Evolutionary conservation across 2,113 vertebrate genomes (phyloP).

Genomic region (Saccopteryx leptura): DNA sequence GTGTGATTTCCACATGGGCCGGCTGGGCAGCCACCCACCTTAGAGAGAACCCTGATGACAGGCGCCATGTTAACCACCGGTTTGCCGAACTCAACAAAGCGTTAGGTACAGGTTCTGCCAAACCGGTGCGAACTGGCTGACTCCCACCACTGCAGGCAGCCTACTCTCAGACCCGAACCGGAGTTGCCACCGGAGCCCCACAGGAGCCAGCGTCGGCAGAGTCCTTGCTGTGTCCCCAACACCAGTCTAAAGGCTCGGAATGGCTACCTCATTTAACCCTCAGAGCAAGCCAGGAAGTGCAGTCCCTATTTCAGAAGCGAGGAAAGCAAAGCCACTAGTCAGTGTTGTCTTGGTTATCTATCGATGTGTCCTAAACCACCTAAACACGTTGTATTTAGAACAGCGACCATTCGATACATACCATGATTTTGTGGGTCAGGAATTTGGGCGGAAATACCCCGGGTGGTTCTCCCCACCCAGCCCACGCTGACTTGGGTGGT

Average conservation of each 20-base stretch:
- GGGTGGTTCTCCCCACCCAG: not conserved
- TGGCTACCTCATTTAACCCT: not conserved
- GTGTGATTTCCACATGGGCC: too few relatives aligned
- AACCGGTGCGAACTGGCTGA: too few relatives aligned
- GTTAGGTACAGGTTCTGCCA: too few relatives aligned
- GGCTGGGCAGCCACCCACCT: too few relatives aligned
- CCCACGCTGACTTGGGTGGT: too few relatives aligned
- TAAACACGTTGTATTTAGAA: not conserved
- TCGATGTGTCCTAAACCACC: not conserved
- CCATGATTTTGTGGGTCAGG: not conserved
- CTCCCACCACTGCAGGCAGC: too few relatives aligned
- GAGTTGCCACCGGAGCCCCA: not conserved
- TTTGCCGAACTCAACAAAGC: too few relatives aligned
- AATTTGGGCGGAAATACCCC: not conserved
- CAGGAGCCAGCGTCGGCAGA: not conserved
- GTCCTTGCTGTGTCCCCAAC: not conserved
- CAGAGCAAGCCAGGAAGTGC: not conserved
- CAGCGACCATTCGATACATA: not conserved
- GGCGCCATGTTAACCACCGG: too few relatives aligned
- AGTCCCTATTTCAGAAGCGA: not conserved
- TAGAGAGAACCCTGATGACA: too few relatives aligned
- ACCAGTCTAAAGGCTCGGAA: not conserved
- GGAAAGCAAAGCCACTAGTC: slow-evolving; percentile 8
- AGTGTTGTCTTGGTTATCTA: not conserved
- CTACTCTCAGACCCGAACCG: too few relatives aligned